Evolutionary conservation across 2,113 vertebrate genomes (phyloP), one percentile per base, ranked within the genome.

Genomic region (Cacatua alba): DNA sequence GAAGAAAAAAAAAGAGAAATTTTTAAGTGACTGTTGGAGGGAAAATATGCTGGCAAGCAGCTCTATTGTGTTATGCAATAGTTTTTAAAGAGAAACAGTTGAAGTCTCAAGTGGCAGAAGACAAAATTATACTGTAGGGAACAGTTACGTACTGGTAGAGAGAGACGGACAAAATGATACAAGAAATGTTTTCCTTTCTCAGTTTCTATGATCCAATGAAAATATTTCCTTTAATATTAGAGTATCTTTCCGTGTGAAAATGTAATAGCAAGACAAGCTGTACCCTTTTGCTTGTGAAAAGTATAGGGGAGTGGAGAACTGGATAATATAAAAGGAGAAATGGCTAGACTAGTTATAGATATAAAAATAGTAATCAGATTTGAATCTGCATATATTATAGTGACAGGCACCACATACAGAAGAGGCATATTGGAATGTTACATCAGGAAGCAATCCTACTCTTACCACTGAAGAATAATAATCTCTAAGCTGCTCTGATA

Each of bases 291-390:
- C 25, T 17, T 69, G 3, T n/a, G 39, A 64, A 35, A 67, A 37
- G 28, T 25, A 68, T 59, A 77, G 9, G 12, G 23, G 23, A 33
- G 26, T 51, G 29, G 9, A 88, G 26, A 70, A 55, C 17, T 49
- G 17, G 37, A 25, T 51, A 80, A 79, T 25, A 49, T 37, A 39
- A 90, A 90, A 33, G 17, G 10, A 87, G 5, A 85, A 86, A 75
- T 46, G n/a, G 11, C 17, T 90, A 91, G 49, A 74, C 12, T 44
- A 49, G n/a, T 72, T 91, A 80, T 11, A 87, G 37, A 18, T 77
- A 69, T 35, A 82, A 90, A 95, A 95, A 67, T 43, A 95, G 37
- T 6, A 86, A 20, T 77, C n/a, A 77, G 70, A 81, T 90, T 95
- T 92, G 35, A 86, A 88, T 90, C 51, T 90, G 18, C 33, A 74